Base-by-base conservation (phyloP, 2,113 vertebrate genomes). In the Menura novaehollandiae region DNA sequence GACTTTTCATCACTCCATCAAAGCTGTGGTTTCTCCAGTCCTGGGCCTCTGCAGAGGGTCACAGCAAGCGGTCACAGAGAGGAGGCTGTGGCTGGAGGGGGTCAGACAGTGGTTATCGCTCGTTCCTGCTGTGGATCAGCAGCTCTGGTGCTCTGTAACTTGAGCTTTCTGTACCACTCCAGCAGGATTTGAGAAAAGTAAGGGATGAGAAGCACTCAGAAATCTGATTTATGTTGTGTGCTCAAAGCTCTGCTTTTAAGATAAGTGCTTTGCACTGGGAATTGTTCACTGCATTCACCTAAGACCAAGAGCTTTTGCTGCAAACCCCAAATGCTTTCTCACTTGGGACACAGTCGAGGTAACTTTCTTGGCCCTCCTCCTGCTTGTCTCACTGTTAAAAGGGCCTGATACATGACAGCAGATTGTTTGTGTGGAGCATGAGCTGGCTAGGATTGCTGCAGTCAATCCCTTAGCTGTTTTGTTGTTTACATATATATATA, bases 11-110 rank as follows among this genome's bases (percentile, higher is more conserved):
- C 49, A 49, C 47, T 13, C 46, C 46, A 14, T 39, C 75, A 39
- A 59, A 90, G 58, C 59, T 76, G 66, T 7, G 9, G 21, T 59
- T 83, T 58, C 39, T 76, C 6, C 20, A 20, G 67, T 3, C 35
- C 62, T 32, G 67, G 53, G n/a, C 15, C 53, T 89, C 66, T 30
- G 46, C 58, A 19, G 63, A 59, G 41, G 26, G 63, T 55, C 37
- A 9, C 0, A 1, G 18, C 59, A 32, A 49, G 41, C 0, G 3
- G 44, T 39, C 49, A 6, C 1, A 1, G 62, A 37, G 69, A 41
- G 64, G 49, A 71, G 56, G 58, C 39, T 83, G 68, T 9, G 39
- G 84, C 22, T 2, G 6, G 4, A 46, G 68, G 3, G 32, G 15
- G 12, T 75, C 64, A 15, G 47, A 30, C 56, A 20, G 27, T 12